Evolutionary conservation across 2,888 invertebrate species (phyloP), one percentile per base, ranked within the genome.

Genomic region (Meteorus cinctellus): DNA sequence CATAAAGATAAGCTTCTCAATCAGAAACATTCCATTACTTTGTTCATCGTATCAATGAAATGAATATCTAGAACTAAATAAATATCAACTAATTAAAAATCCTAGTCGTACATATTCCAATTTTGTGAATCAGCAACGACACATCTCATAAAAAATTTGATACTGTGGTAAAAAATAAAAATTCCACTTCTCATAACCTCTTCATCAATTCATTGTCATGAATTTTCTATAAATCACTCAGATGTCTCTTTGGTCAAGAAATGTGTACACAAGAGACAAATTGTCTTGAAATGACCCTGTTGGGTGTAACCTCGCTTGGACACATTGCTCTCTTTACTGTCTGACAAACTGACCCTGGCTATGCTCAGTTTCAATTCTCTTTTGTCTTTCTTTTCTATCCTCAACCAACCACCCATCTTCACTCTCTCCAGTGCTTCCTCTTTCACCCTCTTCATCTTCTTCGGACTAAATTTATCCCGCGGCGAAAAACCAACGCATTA

Each of bases 281-380:
- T 78, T 59, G 78, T 63, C 55, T 74, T 68, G 77, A 74, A 71
- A 75, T 70, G 71, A 68, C 48, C 59, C 60, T 45, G 63, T 65
- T 29, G 70, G 77, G 74, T 74, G 41, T 71, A 66, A 72, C 81
- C 82, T 82, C 84, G 83, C 83, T 83, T 82, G 84, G 83, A 84
- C 83, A 85, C 84, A 84, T 86, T 84, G 82, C 45, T 67, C 81
- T 79, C 86, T 86, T 86, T 84, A 82, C 45, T 63, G 82, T 79
- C 86, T 86, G 87, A 88, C 87, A 87, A 87, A 88, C 86, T 88
- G 87, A 85, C 84, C 86, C 80, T 80, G 84, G 82, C 86, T 84
- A 36, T 48, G 48, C 72, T 63, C 65, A 19, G 72, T 51, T 29
- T 51, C 65, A 55, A 55, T 55, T 55, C 19, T 55, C 55, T 55